phyloP scores from a whole-genome alignment of 2,113 vertebrate genomes.

The Herpetotheres cachinnans region DNA sequence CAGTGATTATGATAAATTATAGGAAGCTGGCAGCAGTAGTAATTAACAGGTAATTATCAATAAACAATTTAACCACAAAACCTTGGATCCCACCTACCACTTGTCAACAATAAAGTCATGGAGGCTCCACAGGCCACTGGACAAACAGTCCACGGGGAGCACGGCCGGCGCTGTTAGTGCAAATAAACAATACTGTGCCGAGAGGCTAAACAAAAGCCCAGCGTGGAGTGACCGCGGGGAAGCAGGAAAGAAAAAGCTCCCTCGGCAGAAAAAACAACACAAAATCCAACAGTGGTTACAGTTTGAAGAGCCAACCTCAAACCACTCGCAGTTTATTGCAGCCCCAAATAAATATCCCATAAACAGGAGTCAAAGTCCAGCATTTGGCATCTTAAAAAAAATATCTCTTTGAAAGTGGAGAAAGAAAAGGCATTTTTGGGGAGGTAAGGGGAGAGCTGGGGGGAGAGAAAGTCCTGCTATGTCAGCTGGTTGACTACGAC shows the following conservation, averaged over 20 bases:
- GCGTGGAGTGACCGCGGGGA: conserved; percentile 20
- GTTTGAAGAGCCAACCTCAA: conserved; percentile 40
- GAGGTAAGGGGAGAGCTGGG: background rate
- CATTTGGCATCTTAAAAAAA: background rate
- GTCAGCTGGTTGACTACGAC: background rate
- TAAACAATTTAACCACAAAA: conserved; percentile 79
- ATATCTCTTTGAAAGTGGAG: background rate
- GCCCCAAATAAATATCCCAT: background rate
- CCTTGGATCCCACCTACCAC: conserved; percentile 70
- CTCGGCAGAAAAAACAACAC: conserved; percentile 65
- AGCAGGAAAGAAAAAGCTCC: conserved; percentile 63
- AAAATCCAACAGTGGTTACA: conserved; percentile 61
- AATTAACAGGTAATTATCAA: conserved; percentile 83
- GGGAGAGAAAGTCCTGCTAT: background rate
- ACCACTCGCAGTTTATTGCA: background rate
- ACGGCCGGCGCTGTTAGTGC: conserved; percentile 55
- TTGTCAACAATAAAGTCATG: conserved; percentile 77
- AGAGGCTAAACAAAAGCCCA: conserved; percentile 73
- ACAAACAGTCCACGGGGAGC: conserved; percentile 76
- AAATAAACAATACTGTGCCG: conserved; percentile 78
- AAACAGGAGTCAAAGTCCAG: background rate
- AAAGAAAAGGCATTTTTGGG: background rate
- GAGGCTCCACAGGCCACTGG: conserved; percentile 74
- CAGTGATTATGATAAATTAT: conserved; percentile 62
- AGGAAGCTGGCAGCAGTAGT: conserved; percentile 65